Evolutionary conservation across 2,113 vertebrate genomes (phyloP).

Genomic region (Leptobrachium leishanense): DNA sequence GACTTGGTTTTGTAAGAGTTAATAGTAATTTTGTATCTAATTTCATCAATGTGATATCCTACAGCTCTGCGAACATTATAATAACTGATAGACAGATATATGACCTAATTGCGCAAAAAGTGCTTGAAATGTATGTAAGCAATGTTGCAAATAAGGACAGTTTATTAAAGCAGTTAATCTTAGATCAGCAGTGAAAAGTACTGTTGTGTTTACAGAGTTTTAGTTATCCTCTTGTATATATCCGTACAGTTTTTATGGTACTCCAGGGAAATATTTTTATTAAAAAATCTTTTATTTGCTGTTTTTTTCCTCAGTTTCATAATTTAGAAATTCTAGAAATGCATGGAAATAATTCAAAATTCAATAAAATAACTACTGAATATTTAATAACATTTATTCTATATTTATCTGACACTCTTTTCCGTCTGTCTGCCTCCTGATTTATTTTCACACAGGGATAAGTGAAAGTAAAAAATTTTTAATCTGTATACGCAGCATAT

Average conservation of each 20-base stretch:
- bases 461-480: too few species aligned
- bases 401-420: background rate
- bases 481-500: too few species aligned
- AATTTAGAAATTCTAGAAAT: slow-evolving; percentile 20
- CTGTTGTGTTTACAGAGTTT: background rate
- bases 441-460: background rate
- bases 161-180: slow-evolving; percentile 46
- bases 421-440: background rate
- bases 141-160: slow-evolving; percentile 28
- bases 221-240: slow-evolving; percentile 1
- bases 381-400: background rate
- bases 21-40: slow-evolving; percentile 50
- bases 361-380: background rate
- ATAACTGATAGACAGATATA: slow-evolving; percentile 23
- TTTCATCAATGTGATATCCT: slow-evolving; percentile 65
- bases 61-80: slow-evolving; percentile 1
- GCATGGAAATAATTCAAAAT: slow-evolving; percentile 12
- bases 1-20: background rate
- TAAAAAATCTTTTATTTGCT: slow-evolving; percentile 38
- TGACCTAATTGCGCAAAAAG: slow-evolving; percentile 11
- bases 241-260: slow-evolving; percentile 27
- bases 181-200: slow-evolving; percentile 21
- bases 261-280: slow-evolving; percentile 29
- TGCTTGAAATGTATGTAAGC: slow-evolving; percentile 4
- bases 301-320: slow-evolving; percentile 11